These are phyloP conservation scores for Coilia nasus DNA, from an alignment of 2,797 vertebrate species.

Conservation along the genomic window DNA sequence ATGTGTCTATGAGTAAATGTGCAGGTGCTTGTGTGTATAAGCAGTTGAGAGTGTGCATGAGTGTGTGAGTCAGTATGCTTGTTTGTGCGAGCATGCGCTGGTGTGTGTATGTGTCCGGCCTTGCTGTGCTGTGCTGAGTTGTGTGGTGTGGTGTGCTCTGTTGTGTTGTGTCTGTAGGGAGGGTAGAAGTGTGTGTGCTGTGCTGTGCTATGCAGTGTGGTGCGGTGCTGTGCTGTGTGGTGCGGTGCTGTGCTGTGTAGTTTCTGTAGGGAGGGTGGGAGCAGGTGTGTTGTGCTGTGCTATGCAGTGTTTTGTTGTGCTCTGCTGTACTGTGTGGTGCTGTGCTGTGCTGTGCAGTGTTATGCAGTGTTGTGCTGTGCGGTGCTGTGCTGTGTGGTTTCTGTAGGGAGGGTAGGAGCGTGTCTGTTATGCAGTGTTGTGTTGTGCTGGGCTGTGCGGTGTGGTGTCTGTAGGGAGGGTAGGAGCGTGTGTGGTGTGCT, in stretches of 20 bases:
- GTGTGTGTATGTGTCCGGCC: conserved; percentile 3
- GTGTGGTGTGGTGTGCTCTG: not conserved
- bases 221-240: too few species aligned
- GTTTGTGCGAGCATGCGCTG: not conserved
- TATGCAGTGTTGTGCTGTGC: too few species aligned
- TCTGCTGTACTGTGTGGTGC: not conserved
- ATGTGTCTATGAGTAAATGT: not conserved
- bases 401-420: not conserved
- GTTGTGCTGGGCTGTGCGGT: conserved; percentile 26
- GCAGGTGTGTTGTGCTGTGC: too few species aligned
- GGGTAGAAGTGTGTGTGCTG: not conserved
- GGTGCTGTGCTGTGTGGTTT: conserved; percentile 6
- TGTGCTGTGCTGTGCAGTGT: conserved; percentile 13
- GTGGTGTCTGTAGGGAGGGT: not conserved
- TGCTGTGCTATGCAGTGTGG: conserved; percentile 25
- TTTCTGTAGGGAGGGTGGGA: not conserved
- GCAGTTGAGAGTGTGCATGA: not conserved
- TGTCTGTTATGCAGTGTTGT: too few species aligned
- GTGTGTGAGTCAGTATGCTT: not conserved
- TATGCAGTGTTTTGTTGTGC: too few species aligned
- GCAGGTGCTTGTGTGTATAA: not conserved
- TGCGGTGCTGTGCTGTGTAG: conserved; percentile 20
- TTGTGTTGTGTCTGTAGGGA: conserved; percentile 1
- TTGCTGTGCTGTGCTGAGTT: conserved; percentile 29
- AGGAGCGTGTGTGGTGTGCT: conserved; percentile 4